Evolutionary conservation across 2,888 invertebrate species (phyloP).

Genomic region (Altica lythri): DNA sequence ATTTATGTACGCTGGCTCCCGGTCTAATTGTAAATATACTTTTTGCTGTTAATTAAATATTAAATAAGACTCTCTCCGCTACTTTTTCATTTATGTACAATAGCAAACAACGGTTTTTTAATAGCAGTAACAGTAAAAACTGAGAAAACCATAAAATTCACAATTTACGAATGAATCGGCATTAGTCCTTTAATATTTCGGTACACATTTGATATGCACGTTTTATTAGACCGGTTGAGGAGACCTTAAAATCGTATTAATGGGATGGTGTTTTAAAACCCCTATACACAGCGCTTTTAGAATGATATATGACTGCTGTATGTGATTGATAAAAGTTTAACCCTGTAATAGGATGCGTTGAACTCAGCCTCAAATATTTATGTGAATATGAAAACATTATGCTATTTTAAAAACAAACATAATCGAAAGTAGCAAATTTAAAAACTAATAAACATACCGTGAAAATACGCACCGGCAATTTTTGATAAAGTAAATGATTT

Average conservation of each 20-base stretch:
- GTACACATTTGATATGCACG: constrained; percentile 27
- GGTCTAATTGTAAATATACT: no score
- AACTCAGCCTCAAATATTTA: constrained; percentile 21
- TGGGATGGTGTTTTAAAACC: constrained; percentile 34
- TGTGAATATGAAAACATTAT: constrained; percentile 17
- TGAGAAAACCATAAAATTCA: constrained; percentile 13
- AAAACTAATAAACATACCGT: no score
- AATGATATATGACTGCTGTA: constrained; percentile 37
- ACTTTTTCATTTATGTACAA: no score
- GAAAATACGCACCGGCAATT: no score
- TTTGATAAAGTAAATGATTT: no score
- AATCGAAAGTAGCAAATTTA: no score
- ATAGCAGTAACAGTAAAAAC: constrained; percentile 8
- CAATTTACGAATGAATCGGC: constrained; percentile 16
- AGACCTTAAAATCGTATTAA: constrained; percentile 38
- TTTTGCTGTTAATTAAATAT: no score
- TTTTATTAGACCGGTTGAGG: constrained; percentile 34
- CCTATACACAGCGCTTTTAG: constrained; percentile 35
- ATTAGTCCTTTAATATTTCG: constrained; percentile 16
- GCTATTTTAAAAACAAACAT: constrained; percentile 22
- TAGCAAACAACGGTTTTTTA: no score
- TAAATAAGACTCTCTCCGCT: no score
- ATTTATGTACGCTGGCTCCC: no score
- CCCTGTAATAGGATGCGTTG: constrained; percentile 26
- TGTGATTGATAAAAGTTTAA: constrained; percentile 40